Evolutionary conservation across 1,140 invertebrate genomes (phyloP).

Genomic region (Steinernema khuongi): DNA sequence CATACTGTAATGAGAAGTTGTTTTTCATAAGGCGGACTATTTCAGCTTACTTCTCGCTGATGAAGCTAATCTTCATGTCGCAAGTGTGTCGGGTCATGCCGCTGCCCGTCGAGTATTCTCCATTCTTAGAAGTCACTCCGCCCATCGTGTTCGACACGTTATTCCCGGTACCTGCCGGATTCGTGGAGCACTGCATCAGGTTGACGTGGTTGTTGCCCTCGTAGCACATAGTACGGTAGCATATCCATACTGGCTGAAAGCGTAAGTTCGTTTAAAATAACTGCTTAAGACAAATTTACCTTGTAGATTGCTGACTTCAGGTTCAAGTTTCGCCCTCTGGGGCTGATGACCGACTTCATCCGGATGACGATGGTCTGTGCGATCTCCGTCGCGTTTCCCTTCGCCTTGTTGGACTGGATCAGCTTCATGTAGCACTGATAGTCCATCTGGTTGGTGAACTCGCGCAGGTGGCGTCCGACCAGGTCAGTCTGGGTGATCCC

Average conservation of each 20-base stretch:
- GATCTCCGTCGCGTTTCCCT: conserved; percentile 14
- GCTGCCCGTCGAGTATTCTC: conserved; percentile 39
- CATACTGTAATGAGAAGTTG: conserved; percentile 27
- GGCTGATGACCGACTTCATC: conserved; percentile 52
- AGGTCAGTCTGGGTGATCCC: conserved; percentile 61
- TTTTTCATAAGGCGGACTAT: neutral
- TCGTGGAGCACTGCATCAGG: conserved; percentile 32
- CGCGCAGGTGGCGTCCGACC: neutral
- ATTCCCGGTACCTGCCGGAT: conserved; percentile 38
- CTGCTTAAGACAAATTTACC: conserved; percentile 22
- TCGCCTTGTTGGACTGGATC: neutral
- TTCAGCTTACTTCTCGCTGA: conserved; percentile 41
- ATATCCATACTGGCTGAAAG: conserved; percentile 41
- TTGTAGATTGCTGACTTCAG: conserved; percentile 41
- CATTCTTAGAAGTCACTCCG: conserved; percentile 33
- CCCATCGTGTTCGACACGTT: conserved; percentile 22
- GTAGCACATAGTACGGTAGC: conserved; percentile 31
- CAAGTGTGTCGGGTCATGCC: conserved; percentile 54
- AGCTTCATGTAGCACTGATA: neutral
- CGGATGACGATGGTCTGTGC: conserved; percentile 36
- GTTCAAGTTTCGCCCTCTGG: conserved; percentile 45
- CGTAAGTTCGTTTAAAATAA: neutral
- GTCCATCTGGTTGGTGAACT: conserved; percentile 20
- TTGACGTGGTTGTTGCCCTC: neutral
- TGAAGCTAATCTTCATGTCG: conserved; percentile 50